phyloP scores from a whole-genome alignment of 2,888 invertebrate species.

The Suillia variegata region DNA sequence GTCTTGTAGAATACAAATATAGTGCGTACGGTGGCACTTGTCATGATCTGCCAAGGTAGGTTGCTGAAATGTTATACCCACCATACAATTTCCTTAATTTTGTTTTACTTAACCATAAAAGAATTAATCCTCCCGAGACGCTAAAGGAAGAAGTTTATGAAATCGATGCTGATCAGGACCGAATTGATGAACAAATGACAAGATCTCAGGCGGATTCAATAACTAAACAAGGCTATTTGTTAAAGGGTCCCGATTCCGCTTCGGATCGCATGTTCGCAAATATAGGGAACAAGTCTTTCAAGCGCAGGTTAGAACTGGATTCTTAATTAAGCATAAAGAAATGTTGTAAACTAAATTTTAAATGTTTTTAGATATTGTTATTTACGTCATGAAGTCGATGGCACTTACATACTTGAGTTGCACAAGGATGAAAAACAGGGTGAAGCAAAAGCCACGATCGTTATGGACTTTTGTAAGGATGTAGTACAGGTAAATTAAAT shows the following conservation, averaged over 20 bases:
- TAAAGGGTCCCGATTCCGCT: slow-evolving; percentile 90
- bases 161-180: slow-evolving; percentile 85
- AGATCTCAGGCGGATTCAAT: slow-evolving; percentile 74
- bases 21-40: slow-evolving; percentile 86
- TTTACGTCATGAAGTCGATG: slow-evolving; percentile 87
- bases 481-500: slow-evolving; percentile 72
- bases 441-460: slow-evolving; percentile 89
- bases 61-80: neutral
- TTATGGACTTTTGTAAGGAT: slow-evolving; percentile 92
- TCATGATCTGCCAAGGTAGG: slow-evolving; percentile 81
- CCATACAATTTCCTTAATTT: neutral
- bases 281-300: slow-evolving; percentile 91
- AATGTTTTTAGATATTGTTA: slow-evolving; percentile 73
- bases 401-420: slow-evolving; percentile 87
- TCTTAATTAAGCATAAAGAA: neutral
- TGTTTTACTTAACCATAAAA: slow-evolving; percentile 27
- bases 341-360: neutral
- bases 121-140: slow-evolving; percentile 64
- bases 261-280: slow-evolving; percentile 90
- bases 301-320: slow-evolving; percentile 66
- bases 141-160: slow-evolving; percentile 87
- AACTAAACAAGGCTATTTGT: slow-evolving; percentile 87
- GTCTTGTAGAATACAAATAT: slow-evolving; percentile 90
- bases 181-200: slow-evolving; percentile 72
- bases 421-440: slow-evolving; percentile 92